phyloP scores from a whole-genome alignment of 2,888 invertebrate species.

The Rhagophthalmus giganteus region DNA sequence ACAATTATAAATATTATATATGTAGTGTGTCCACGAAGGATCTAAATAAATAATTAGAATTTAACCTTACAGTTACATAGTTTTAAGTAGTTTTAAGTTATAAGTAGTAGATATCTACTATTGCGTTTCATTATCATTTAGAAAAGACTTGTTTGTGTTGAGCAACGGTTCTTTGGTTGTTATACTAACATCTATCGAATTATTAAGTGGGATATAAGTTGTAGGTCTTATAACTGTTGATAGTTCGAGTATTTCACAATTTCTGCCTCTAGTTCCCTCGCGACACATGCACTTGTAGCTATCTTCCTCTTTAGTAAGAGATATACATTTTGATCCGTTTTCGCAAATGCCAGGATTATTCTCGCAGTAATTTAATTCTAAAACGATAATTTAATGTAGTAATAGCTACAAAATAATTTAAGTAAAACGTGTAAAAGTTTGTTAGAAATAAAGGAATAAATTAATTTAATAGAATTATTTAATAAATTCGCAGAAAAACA shows the following conservation, averaged over 20 bases:
- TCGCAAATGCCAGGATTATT: slow-evolving; percentile 73
- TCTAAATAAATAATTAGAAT: too few relatives aligned
- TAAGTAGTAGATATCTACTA: background rate
- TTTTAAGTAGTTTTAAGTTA: background rate
- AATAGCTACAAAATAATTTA: too few relatives aligned
- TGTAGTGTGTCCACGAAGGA: too few relatives aligned
- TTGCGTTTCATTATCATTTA: background rate
- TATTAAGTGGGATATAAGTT: slow-evolving; percentile 1
- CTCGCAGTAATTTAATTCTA: slow-evolving; percentile 83
- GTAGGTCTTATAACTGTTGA: slow-evolving; percentile 45
- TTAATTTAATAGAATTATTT: too few relatives aligned
- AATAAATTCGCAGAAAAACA: too few relatives aligned
- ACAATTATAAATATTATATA: too few relatives aligned
- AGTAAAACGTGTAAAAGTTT: too few relatives aligned
- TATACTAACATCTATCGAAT: background rate
- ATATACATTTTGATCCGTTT: slow-evolving; percentile 81
- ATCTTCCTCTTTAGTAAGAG: slow-evolving; percentile 76
- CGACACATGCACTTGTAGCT: slow-evolving; percentile 76
- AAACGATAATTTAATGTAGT: too few relatives aligned
- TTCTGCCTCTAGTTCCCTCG: slow-evolving; percentile 72
- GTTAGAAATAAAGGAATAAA: too few relatives aligned
- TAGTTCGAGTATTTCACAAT: slow-evolving; percentile 74
- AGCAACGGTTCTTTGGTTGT: background rate
- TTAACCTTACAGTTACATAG: too few relatives aligned
- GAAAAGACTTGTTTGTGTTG: background rate